A percentile compares a stretch with the other conserved stretches of the same genome.
Conservation (phyloP, 2,888 invertebrate genomes). For the Caenorhabditis japonica region DNA sequence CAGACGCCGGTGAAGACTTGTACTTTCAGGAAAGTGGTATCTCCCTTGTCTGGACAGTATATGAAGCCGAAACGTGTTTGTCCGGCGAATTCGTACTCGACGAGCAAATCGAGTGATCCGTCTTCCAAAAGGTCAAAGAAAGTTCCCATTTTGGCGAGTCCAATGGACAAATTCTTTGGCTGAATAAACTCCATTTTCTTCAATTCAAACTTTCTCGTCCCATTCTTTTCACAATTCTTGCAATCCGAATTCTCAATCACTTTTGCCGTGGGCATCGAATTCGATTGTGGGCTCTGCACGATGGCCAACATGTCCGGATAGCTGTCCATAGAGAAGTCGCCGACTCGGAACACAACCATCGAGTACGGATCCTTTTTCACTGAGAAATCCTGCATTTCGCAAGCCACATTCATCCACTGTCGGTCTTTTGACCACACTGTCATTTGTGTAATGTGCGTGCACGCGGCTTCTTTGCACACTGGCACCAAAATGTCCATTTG, state of each 20-base stretch:
- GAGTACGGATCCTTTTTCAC: slow-evolving; percentile 45
- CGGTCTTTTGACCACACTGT: slow-evolving; percentile 21
- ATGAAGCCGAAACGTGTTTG: slow-evolving; percentile 50
- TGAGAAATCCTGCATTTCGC: slow-evolving; percentile 61
- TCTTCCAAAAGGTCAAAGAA: slow-evolving; percentile 71
- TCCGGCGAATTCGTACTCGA: slow-evolving; percentile 66
- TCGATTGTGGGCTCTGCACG: slow-evolving; percentile 20
- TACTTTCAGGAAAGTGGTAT: slow-evolving; percentile 77
- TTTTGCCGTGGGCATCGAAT: slow-evolving; percentile 33
- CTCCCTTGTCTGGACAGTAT: slow-evolving; percentile 69
- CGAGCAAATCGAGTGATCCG: slow-evolving; percentile 75
- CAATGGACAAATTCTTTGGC: slow-evolving; percentile 53
- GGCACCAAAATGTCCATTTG: slow-evolving; percentile 70
- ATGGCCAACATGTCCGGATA: slow-evolving; percentile 72
- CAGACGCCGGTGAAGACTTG: slow-evolving; percentile 72
- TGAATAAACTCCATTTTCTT: slow-evolving; percentile 52
- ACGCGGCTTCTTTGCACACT: slow-evolving; percentile 64
- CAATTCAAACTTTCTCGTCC: slow-evolving; percentile 63
- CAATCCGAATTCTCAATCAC: slow-evolving; percentile 66
- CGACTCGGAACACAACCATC: slow-evolving; percentile 69
- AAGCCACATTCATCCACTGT: slow-evolving; percentile 55
- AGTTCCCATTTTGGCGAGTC: slow-evolving; percentile 46
- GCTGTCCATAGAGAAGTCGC: slow-evolving; percentile 74
- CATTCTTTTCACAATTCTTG: slow-evolving; percentile 60
- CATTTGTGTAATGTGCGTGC: slow-evolving; percentile 47